Evolutionary conservation across 2,113 vertebrate species (phyloP).

Genomic region (Okapia johnstoni): DNA sequence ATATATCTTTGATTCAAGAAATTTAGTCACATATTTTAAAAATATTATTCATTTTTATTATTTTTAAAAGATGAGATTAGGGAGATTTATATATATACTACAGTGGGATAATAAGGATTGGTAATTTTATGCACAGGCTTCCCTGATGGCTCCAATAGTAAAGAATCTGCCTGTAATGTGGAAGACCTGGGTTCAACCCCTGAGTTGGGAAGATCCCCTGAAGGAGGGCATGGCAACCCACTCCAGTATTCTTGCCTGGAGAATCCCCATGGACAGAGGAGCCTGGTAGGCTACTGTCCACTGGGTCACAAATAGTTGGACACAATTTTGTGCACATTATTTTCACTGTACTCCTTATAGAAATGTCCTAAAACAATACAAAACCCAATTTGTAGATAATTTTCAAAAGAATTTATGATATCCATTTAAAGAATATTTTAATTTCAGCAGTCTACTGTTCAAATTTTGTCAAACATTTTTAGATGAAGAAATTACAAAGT

Average conservation of each 20-base stretch:
- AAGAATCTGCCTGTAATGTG: too few relatives aligned
- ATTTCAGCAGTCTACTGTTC: neutral
- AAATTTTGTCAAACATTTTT: neutral
- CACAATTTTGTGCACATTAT: neutral
- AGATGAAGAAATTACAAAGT: neutral
- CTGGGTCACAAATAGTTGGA: too few relatives aligned
- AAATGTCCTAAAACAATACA: neutral
- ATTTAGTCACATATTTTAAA: neutral
- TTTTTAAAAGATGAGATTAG: neutral
- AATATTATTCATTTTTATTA: neutral
- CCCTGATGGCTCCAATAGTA: too few relatives aligned
- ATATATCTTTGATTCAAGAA: neutral
- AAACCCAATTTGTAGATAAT: neutral
- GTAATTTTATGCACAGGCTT: neutral
- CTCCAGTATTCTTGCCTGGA: too few relatives aligned
- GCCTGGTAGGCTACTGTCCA: too few relatives aligned
- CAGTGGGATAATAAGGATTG: neutral
- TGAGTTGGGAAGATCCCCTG: too few relatives aligned
- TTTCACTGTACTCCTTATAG: neutral
- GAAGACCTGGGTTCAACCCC: too few relatives aligned
- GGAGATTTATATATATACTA: neutral
- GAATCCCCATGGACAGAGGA: too few relatives aligned
- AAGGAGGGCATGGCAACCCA: too few relatives aligned
- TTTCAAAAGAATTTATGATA: neutral
- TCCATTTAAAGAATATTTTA: neutral